Evolutionary conservation across 2,797 vertebrate genomes (phyloP), one percentile per base, ranked within the genome.

Genomic region (Astyanax mexicanus): DNA sequence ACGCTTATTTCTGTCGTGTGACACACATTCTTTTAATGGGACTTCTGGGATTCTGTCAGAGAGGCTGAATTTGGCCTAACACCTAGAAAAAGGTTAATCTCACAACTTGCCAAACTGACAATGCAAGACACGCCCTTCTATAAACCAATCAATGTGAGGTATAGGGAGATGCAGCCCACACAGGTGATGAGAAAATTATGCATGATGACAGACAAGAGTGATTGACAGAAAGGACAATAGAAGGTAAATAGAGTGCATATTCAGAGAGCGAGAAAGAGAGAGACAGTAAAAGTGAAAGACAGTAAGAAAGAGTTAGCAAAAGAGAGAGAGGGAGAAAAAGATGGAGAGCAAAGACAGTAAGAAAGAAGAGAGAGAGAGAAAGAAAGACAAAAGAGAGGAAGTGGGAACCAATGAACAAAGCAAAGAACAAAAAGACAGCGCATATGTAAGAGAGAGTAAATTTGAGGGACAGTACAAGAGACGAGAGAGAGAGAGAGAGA

Each of bases 241-340:
- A 15, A 9, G 11, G 29, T 5, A 12, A n/a, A 25, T 5, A 27
- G 64, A 23, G 4, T 2, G 29, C 2, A 32, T n/a, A n/a, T n/a
- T n/a, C n/a, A 25, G 12, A 47, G 35, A 61, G 69, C 55, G 25
- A 23, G 47, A 78, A 3, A 51, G 55, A 37, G 10, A 62, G 54
- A 68, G n/a, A 45, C 32, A 35, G 27, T 12, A 6, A 42, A 8
- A 17, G 17, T 13, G 4, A 29, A 10, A 49, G 10, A 19, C 23
- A 32, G 2, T 12, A 21, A 10, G 4, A 15, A 9, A 42, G 42
- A 40, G 17, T 51, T 3, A 15, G 37, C 2, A 5, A 32, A 5
- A 78, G 3, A 45, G 55, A 29, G 10, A 67, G 54, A 68, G n/a
- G 45, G 32, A 35, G 27, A 12, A 7, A 29, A 12, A 17, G 11